These are phyloP conservation scores for Mercenaria mercenaria DNA, from an alignment of 1,140 invertebrate species.

Conservation along the genomic window DNA sequence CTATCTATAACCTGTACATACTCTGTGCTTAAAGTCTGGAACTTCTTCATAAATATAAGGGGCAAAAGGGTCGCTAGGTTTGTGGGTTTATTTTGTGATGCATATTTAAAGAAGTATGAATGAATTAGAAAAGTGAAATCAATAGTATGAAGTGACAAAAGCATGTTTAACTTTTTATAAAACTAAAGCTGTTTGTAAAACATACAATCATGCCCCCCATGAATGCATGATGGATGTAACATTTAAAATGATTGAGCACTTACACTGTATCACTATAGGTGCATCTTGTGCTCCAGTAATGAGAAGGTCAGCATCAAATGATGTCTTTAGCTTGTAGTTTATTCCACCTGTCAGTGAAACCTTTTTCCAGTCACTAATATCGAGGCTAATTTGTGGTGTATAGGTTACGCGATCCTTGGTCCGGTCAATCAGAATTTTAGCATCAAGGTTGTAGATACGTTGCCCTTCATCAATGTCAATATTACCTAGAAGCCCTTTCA, in stretches of 20 bases:
- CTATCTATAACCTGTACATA: no score
- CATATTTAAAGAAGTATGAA: no score
- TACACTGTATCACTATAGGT: slow-evolving; percentile 79
- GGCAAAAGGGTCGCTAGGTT: no score
- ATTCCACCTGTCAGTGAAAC: slow-evolving; percentile 72
- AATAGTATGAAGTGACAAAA: no score
- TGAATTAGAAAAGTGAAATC: no score
- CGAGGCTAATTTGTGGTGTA: slow-evolving; percentile 77
- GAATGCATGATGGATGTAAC: no score
- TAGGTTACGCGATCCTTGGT: slow-evolving; percentile 70
- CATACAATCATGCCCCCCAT: no score
- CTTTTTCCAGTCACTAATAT: slow-evolving; percentile 67
- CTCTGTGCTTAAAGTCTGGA: no score
- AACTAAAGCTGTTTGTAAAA: no score
- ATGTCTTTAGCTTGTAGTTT: slow-evolving; percentile 61
- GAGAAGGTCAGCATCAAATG: slow-evolving; percentile 70
- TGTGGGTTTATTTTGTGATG: no score
- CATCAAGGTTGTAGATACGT: slow-evolving; percentile 74
- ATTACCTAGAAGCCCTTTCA: slow-evolving; percentile 75
- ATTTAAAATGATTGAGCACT: slow-evolving; percentile 2
- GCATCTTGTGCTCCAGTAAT: slow-evolving; percentile 70
- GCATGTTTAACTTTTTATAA: no score
- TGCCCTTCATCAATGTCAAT: slow-evolving; percentile 74
- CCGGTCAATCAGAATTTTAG: slow-evolving; percentile 72
- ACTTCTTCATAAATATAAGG: no score